A percentile compares a stretch with the other conserved stretches of the same genome.
Conservation (phyloP, 2,797 vertebrate species). For the Sebastes diploproa region DNA sequence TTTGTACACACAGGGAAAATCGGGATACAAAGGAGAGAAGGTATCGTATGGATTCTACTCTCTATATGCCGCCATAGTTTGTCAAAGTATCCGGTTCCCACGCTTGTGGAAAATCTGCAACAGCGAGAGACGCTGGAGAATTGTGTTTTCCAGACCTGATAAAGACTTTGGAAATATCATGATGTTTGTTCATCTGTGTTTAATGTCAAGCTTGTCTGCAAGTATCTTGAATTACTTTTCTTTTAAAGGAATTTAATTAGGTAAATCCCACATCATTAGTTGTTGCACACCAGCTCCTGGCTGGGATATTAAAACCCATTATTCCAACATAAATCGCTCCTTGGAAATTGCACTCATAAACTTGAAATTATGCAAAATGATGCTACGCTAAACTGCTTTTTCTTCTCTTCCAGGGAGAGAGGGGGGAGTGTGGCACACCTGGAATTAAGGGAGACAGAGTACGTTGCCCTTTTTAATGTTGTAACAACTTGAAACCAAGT, state of each 20-base stretch:
- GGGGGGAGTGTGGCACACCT: slow-evolving; percentile 91
- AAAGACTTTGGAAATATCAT: not conserved
- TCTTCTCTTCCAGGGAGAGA: slow-evolving; percentile 83
- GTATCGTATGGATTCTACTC: slow-evolving; percentile 69
- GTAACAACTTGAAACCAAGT: not conserved
- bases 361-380: not conserved
- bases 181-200: not conserved
- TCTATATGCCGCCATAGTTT: not conserved
- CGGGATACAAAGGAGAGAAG: slow-evolving; percentile 93
- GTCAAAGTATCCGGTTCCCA: slow-evolving; percentile 8
- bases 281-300: not conserved
- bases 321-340: not conserved
- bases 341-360: not conserved
- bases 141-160: slow-evolving; percentile 23
- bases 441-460: slow-evolving; percentile 91
- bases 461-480: slow-evolving; percentile 33
- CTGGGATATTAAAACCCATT: slow-evolving; percentile 7
- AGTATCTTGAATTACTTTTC: not conserved
- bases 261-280: not conserved
- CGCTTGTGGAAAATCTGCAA: not conserved
- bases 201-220: slow-evolving; percentile 13
- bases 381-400: not conserved
- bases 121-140: not conserved
- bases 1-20: slow-evolving; percentile 84
- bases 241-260: not conserved